These are phyloP conservation scores for Leuciscus waleckii DNA, from an alignment of 2,797 vertebrate species.

Conservation along the genomic window DNA sequence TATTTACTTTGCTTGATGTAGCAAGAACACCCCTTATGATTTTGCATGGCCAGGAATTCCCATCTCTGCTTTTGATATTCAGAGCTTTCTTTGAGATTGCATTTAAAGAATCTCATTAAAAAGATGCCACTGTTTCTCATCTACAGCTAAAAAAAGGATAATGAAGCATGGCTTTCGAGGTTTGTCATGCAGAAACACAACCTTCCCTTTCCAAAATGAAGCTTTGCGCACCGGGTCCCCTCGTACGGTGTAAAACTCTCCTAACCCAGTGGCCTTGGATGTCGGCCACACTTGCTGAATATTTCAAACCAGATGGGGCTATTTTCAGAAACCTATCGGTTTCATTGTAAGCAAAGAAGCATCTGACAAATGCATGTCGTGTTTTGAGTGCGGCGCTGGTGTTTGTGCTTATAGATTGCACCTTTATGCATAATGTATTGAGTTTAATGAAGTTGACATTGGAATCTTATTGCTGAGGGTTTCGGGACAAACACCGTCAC, in stretches of 20 bases:
- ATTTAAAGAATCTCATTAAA: conserved; percentile 27
- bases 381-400: conserved; percentile 54
- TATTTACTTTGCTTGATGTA: not conserved
- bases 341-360: conserved; percentile 68
- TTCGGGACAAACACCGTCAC: conserved; percentile 7
- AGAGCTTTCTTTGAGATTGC: conserved; percentile 14
- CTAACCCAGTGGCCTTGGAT: conserved; percentile 44
- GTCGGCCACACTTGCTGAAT: conserved; percentile 66
- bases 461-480: conserved; percentile 55
- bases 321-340: conserved; percentile 75
- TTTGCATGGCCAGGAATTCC: not conserved
- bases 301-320: conserved; percentile 73
- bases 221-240: not conserved
- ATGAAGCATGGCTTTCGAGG: conserved; percentile 3
- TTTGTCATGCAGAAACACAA: conserved; percentile 36
- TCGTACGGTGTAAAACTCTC: conserved; percentile 19
- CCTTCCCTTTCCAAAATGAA: conserved; percentile 14
- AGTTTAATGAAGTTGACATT: conserved; percentile 66
- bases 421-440: conserved; percentile 71
- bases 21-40: not conserved
- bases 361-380: conserved; percentile 64
- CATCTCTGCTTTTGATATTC: not conserved
- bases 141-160: conserved; percentile 20
- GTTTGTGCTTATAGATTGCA: conserved; percentile 67
- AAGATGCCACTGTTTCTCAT: conserved; percentile 32